Base-by-base conservation (phyloP, 2,797 vertebrate genomes). In the Sphaeramia orbicularis region DNA sequence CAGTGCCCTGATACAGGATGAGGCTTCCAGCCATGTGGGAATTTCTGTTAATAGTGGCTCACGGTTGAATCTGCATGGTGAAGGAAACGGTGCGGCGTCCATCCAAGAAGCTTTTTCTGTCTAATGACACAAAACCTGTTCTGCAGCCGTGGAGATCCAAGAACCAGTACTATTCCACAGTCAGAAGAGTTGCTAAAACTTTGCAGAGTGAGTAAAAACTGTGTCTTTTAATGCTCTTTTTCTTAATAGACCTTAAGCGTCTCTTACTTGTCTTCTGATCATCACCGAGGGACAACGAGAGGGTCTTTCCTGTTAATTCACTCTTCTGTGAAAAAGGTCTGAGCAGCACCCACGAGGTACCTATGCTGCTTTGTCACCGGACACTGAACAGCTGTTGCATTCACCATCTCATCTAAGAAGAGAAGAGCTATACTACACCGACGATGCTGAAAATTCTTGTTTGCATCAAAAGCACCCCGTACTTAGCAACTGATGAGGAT, bases 401-500 rank as follows among this genome's bases (percentile, higher is more conserved):
- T 74, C 35, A 35, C 54, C 66, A 50, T 45, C 70, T 12, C 1
- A 7, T 47, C 66, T 57, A 61, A 45, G 56, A 62, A 43, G n/a
- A 73, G 30, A 51, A 57, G 48, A 73, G 57, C 44, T 2, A 27
- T 8, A 43, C 19, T 2, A 12, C 58, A 13, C 24, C 24, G 0
- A 21, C 50, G 36, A 77, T 60, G 63, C 73, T 37, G 55, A 59
- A 71, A 42, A 77, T 78, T 78, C 78, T 75, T 84, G 76, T 83
- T 80, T 74, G 69, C 76, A 67, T 71, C 45, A 37, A 71, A 71
- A 81, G 75, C 63, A 4, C 68, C 56, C 62, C 52, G 71, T 72
- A 79, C 90, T 87, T 83, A 89, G 90, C 88, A 91, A 88, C 88
- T 86, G 89, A 45, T 38, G 81, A 91, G 90, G 84, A 89, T 85